Conservation (phyloP, 53 echinoderm and acorn worm species). For the Actinopyga echinites region DNA sequence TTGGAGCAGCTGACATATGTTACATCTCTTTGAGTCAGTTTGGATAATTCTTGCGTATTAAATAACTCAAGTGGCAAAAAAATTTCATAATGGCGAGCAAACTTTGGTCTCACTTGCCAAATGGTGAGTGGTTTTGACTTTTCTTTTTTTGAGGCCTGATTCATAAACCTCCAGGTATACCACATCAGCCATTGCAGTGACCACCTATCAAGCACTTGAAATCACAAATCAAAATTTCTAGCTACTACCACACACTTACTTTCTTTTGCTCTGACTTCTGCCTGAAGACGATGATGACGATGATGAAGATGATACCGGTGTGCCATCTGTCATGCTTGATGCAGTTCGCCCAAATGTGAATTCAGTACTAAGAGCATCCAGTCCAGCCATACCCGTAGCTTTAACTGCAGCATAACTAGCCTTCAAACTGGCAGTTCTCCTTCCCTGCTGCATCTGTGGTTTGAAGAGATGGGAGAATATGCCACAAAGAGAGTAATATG, state of each 20-base stretch:
- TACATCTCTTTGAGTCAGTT: no score
- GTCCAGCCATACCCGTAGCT: slow-evolving; percentile 81
- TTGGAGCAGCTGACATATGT: no score
- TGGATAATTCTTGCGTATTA: no score
- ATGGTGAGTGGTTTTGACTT: no score
- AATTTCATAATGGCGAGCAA: no score
- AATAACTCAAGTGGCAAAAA: no score
- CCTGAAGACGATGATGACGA: slow-evolving; percentile 39
- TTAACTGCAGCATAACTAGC: slow-evolving; percentile 96
- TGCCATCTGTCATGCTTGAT: slow-evolving; percentile 2
- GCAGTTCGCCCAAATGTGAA: slow-evolving; percentile 58
- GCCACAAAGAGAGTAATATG: background rate
- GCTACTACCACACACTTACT: slow-evolving; percentile 44
- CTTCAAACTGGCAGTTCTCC: slow-evolving; percentile 94
- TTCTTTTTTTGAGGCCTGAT: no score
- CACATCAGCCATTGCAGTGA: no score
- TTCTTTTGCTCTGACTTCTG: slow-evolving; percentile 59
- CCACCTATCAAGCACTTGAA: no score
- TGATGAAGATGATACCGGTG: slow-evolving; percentile 9
- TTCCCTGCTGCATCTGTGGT: slow-evolving; percentile 92
- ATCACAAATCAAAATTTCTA: no score
- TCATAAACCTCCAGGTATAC: no score
- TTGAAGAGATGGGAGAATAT: background rate
- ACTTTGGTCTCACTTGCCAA: no score
- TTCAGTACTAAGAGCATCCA: slow-evolving; percentile 68